A percentile compares a stretch with the other conserved stretches of the same genome.
Conservation (phyloP, 2,888 invertebrate species). For the Thecophora atra region DNA sequence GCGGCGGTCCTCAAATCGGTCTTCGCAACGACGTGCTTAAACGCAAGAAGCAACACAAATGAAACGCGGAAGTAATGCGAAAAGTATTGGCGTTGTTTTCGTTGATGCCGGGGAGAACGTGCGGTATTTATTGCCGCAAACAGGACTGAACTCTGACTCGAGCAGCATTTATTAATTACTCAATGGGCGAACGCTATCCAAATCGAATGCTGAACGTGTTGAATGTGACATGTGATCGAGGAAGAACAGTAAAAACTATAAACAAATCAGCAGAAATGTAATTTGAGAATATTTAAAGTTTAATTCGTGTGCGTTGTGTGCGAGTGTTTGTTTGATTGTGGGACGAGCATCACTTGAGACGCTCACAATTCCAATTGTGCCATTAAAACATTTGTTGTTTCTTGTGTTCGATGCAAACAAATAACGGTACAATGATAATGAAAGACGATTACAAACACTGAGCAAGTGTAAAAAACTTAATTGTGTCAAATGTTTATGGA, state of each 20-base stretch:
- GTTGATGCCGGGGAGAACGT: not conserved
- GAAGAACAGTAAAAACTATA: not conserved
- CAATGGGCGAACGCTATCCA: not conserved
- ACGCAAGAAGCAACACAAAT: not conserved
- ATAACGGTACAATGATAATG: not conserved
- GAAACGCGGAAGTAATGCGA: not conserved
- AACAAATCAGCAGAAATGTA: not conserved
- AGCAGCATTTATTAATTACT: not conserved
- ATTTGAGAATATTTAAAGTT: not conserved
- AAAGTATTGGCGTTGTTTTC: not conserved
- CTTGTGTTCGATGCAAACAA: constrained; percentile 14
- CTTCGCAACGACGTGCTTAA: not conserved
- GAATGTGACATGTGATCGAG: not conserved
- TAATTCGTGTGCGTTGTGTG: not conserved
- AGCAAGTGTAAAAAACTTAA: not conserved
- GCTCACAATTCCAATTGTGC: not conserved
- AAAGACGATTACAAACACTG: not conserved
- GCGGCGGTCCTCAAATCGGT: not conserved
- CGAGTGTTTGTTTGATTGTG: no score
- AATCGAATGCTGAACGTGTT: not conserved
- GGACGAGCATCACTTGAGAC: not conserved
- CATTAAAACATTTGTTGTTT: constrained; percentile 7
- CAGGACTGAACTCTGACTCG: not conserved
- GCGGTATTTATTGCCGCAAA: not conserved
- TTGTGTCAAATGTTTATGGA: not conserved